Evolutionary conservation across 2,797 vertebrate genomes (phyloP), one percentile per base, ranked within the genome.

Genomic region (Cossypha niveicapilla): DNA sequence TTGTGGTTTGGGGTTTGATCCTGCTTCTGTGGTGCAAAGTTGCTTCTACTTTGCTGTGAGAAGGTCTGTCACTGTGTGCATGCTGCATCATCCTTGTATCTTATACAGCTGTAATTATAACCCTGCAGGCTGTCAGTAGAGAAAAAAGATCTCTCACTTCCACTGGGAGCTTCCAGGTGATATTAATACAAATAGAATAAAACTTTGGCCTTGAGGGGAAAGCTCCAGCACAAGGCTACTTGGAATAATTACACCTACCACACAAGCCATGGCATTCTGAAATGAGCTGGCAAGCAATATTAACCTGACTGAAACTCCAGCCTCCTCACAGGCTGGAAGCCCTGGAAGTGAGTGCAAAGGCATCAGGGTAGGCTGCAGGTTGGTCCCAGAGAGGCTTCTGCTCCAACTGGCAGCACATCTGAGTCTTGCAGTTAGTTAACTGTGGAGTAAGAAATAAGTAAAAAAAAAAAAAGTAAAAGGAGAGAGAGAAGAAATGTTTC

Each of bases 331-430:
- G 57, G 16, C 9, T 78, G 1, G 0, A 45, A 78, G 51, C 34
- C 24, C 75, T 62, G 45, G 37, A 62, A 60, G 34, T 44, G 44
- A 30, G 28, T 79, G 68, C n/a, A 75, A 57, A 57, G 48, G 13
- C 19, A 19, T 4, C 0, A 0, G 24, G 11, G 22, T 0, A 0
- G 27, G 18, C 24, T 19, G 32, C 6, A n/a, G 21, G 11, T 10
- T 35, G 14, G 10, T 54, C 30, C 45, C n/a, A 47, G 47, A 37
- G 27, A 22, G 0, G 1, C 0, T 3, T 19, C 3, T 25, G 60
- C 60, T 73, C 22, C 12, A 30, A 5, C 32, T 24, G 27, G 35
- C 48, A 82, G 35, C 57, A 30, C 30, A 13, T 16, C 34, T 8
- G 27, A 74, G 37, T 23, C 60, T 65, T 45, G 48, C 8, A 63